Conservation (phyloP, 2,113 vertebrate genomes). For the Serilophus lunatus region DNA sequence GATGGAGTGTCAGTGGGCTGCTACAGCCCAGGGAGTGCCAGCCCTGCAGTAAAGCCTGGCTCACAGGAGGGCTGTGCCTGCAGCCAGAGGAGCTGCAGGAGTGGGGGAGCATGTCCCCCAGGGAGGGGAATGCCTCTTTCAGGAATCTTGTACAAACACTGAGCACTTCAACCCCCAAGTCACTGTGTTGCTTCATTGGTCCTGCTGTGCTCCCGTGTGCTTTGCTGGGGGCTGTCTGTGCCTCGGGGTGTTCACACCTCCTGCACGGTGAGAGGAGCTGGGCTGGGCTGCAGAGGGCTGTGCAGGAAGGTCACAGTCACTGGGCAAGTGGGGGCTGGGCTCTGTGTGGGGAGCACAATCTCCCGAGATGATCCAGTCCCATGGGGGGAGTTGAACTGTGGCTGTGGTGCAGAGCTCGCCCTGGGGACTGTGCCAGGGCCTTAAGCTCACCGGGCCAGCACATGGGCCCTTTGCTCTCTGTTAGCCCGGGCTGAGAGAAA, state of each 20-base stretch:
- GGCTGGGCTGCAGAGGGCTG: not conserved
- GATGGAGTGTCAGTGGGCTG: not conserved
- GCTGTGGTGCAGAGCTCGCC: not conserved
- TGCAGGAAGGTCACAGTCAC: not conserved
- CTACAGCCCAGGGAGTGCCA: not conserved
- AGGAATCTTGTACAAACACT: not conserved
- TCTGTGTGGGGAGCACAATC: not conserved
- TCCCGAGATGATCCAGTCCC: rapidly evolving
- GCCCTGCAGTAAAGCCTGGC: not conserved
- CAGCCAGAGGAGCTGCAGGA: not conserved
- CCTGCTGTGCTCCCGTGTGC: not conserved
- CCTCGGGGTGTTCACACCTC: rapidly evolving
- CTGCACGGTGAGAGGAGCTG: rapidly evolving
- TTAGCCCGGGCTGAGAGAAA: not conserved
- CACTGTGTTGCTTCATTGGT: not conserved
- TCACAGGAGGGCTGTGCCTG: not conserved
- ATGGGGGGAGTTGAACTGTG: rapidly evolving
- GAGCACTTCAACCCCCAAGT: not conserved
- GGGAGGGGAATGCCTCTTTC: not conserved
- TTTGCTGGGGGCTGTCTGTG: not conserved
- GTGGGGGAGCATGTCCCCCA: not conserved
- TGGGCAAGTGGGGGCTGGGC: rapidly evolving
- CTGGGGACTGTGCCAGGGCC: no score
- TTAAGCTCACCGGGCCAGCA: no score
- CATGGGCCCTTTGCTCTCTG: rapidly evolving